Evolutionary conservation across 2,113 vertebrate genomes (phyloP), one percentile per base, ranked within the genome.

Genomic region (Probosciger aterrimus): DNA sequence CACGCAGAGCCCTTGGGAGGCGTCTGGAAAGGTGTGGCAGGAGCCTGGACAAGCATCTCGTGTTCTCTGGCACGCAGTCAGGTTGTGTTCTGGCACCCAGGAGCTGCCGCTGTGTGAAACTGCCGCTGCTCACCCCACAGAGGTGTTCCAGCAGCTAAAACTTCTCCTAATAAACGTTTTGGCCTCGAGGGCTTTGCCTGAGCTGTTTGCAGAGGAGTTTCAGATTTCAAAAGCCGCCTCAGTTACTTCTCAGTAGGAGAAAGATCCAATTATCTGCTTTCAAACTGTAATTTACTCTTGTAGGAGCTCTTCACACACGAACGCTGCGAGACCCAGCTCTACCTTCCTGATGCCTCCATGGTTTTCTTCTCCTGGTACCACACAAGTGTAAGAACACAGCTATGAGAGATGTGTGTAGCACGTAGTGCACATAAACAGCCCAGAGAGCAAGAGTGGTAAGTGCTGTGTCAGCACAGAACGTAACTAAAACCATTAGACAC

Each of bases 181-280:
- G 39, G 80, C 95, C 95, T 31, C 59, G 2, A 86, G 92, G 91
- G 94, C 76, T 95, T 88, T n/a, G 71, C 88, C 52, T 7, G 63
- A 95, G 88, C 76, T 20, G 31, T 70, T 80, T 80, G 82, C 68
- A 44, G 74, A 27, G 19, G 33, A 69, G 96, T 83, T 78, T 95
- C 96, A 95, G 65, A 95, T 95, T 97, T 96, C 96, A 97, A 95
- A 95, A 89, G 94, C 80, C 22, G 30, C 33, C 83, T 57, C 76
- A 20, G 71, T 73, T 92, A 82, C 88, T 90, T 96, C 95, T 88
- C 37, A 50, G 82, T 59, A 33, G 46, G 41, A 94, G 76, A 93
- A 86, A 31, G 80, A 95, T 35, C 91, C 88, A 93, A 95, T 95
- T 96, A 96, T 63, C 83, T 82, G 20, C 92, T 92, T 94, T 74